Evolutionary conservation across 2,797 vertebrate genomes (phyloP), one percentile per base, ranked within the genome.

Genomic region (Melanotaenia maccullochi): DNA sequence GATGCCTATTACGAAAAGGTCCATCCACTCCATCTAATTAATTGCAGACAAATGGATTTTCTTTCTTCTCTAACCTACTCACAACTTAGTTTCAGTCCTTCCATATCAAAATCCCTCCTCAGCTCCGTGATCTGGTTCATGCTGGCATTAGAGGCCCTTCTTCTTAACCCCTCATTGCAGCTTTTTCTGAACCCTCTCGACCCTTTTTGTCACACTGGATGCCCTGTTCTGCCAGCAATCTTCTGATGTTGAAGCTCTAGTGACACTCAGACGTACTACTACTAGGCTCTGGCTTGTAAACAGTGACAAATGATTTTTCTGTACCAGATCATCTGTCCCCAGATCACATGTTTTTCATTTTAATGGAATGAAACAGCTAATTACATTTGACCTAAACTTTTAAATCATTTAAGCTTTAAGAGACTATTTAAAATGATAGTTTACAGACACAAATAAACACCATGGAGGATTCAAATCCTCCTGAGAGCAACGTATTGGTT

Each of bases 101-200:
- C 94, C 89, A 92, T 83, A 93, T 94, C 93, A 82, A 92, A 94
- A 93, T 94, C 82, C 88, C 52, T 60, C 60, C 44, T 83, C 59
- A 36, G 76, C 69, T 81, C 87, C 87, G 85, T 89, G 86, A 47
- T n/a, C 44, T 47, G 42, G 18, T 20, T n/a, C 16, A 7, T n/a
- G 18, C 20, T n/a, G 44, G 6, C 44, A 9, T n/a, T 18, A 47
- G 44, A n/a, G 20, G 83, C 65, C 47, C 81, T 63, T 68, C 47
- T 73, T 80, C 70, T 55, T 58, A 47, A 71, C 44, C 71, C 59
- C 77, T 69, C 74, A 71, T 73, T 76, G 60, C 75, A 74, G 63
- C 72, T 59, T 84, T 73, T 67, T 61, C 71, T 83, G 82, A 85
- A 83, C 83, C 85, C 63, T 66, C 38, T 64, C 33, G 68, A 82